Base-by-base conservation (phyloP, 2,797 vertebrate species). In the Paratrypauchen microcephalus region DNA sequence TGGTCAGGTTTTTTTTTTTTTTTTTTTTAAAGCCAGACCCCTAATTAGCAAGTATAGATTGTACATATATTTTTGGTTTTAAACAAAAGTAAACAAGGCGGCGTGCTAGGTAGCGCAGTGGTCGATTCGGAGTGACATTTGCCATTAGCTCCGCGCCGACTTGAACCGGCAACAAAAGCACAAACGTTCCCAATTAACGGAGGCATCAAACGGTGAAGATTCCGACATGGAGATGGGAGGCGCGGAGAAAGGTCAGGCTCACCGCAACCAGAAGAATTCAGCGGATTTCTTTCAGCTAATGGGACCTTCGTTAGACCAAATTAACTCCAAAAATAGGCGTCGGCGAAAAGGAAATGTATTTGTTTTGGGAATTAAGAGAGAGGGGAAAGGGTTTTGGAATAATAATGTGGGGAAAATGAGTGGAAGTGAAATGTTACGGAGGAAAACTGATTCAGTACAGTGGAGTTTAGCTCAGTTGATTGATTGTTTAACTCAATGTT, bases 71-170 rank as follows among this genome's bases (percentile, higher is more conserved):
- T 75, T 65, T 13, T 1, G 11, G 52, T 21, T 30, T 73, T 6
- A n/a, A 26, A 39, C 16, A 9, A 26, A 24, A 39, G 60, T 36
- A 11, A 41, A 91, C 70, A 93, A 93, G 87, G 81, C 94, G 88
- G 80, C 77, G 75, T 88, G 87, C 88, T 85, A 87, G 85, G 89
- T 92, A 94, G 90, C 85, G 88, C 86, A 86, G 84, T 90, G 93
- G 88, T 88, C 90, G 88, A 95, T 95, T 93, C 89, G 80, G 88
- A 57, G 83, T 96, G 95, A 96, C 95, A 97, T 97, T 99, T 97
- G 92, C 93, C 89, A 91, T 94, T 93, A 93, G 90, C 92, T 90
- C 77, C 84, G 81, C 85, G 86, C 90, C 82, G 85, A 92, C 86
- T 93, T 91, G 92, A 74, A 94, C 87, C 82, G 91, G 87, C 71